Percentiles rank a stretch among this genome's conserved stretches.
Conservation (phyloP, 2,797 vertebrate genomes). For the Gastrophryne carolinensis region DNA sequence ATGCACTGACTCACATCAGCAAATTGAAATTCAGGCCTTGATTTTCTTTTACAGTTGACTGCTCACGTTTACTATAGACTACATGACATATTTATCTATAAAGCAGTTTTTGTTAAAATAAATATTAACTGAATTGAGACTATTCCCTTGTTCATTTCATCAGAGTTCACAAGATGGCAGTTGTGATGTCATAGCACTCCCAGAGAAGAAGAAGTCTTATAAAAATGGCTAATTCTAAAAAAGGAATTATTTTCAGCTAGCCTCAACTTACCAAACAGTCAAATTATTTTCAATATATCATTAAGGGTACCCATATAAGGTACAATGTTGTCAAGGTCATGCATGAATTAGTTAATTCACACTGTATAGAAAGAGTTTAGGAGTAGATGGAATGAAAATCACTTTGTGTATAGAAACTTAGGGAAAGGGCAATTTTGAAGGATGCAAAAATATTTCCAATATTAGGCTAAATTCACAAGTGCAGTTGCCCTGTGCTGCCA, state of each 20-base stretch:
- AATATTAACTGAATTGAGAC: no score
- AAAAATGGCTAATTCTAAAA: neutral
- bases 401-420: no score
- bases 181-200: slow-evolving; percentile 40
- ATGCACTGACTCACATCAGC: neutral
- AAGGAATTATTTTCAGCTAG: no score
- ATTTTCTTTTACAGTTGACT: neutral
- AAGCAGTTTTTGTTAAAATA: neutral
- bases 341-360: no score
- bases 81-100: neutral
- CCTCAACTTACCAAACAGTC: no score
- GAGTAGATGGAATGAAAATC: no score
- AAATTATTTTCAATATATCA: no score
- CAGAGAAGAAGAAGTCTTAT: slow-evolving; percentile 49
- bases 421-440: neutral
- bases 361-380: no score
- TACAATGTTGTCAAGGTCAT: no score
- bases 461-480: neutral
- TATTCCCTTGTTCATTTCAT: slow-evolving; percentile 41
- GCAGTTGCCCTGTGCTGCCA: neutral
- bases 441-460: neutral
- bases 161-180: slow-evolving; percentile 45
- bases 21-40: neutral
- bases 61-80: neutral
- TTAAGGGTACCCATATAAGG: no score